phyloP scores from a whole-genome alignment of 1,140 invertebrate species.

The Drosophila varians region DNA sequence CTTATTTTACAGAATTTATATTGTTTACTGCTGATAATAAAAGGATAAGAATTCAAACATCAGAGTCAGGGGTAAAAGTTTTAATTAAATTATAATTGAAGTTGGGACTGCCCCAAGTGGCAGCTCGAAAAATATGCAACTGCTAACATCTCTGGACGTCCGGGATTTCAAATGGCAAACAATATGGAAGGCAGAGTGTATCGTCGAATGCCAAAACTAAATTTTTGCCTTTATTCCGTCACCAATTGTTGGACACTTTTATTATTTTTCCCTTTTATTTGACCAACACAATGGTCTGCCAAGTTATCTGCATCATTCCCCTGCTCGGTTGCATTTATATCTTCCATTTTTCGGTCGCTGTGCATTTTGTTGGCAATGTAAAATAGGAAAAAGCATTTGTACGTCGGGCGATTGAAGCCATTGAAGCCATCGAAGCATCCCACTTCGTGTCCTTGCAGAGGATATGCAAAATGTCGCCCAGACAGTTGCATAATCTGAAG shows the following conservation, averaged over 20 bases:
- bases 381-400: conserved; percentile 71
- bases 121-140: conserved; percentile 35
- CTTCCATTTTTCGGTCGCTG: conserved; percentile 19
- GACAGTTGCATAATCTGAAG: conserved; percentile 80
- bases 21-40: conserved; percentile 57
- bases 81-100: conserved; percentile 64
- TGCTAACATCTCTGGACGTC: conserved; percentile 60
- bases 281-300: conserved; percentile 55
- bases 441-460: conserved; percentile 45
- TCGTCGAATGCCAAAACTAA: conserved; percentile 25
- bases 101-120: conserved; percentile 10
- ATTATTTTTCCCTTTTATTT: conserved; percentile 34
- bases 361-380: conserved; percentile 53
- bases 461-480: conserved; percentile 77
- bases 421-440: conserved; percentile 39
- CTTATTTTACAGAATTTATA: conserved; percentile 31
- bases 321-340: not conserved
- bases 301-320: conserved; percentile 11
- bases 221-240: conserved; percentile 29
- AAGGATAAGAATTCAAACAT: conserved; percentile 42
- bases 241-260: conserved; percentile 77
- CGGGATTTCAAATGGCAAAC: conserved; percentile 20
- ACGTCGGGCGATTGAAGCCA: conserved; percentile 35
- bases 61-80: too few species aligned
- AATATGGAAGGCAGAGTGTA: conserved; percentile 46